Evolutionary conservation across 2,888 invertebrate genomes (phyloP).

Genomic region (Pocota personata): DNA sequence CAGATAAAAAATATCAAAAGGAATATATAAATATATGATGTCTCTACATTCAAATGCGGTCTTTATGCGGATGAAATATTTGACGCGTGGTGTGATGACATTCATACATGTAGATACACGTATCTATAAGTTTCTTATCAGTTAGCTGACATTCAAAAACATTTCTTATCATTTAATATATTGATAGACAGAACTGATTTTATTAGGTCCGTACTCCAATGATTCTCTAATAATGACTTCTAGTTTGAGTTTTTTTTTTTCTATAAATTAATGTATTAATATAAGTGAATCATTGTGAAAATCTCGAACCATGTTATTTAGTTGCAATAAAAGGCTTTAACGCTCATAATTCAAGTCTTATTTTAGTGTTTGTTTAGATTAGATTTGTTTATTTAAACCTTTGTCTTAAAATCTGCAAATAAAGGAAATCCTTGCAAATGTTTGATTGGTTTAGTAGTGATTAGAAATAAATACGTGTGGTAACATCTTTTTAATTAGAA

Average conservation of each 20-base stretch:
- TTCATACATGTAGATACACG: neutral
- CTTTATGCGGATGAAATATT: neutral
- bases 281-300: neutral
- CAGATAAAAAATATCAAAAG: conserved; percentile 7
- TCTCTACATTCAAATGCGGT: neutral
- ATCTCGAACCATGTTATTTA: neutral
- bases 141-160: neutral
- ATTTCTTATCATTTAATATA: conserved; percentile 2
- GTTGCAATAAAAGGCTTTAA: neutral
- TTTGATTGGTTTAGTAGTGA: neutral
- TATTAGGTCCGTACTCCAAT: neutral
- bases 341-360: too few relatives aligned
- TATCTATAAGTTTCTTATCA: neutral
- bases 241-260: neutral
- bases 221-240: neutral
- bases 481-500: neutral
- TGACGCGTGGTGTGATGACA: neutral
- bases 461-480: neutral
- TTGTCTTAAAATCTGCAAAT: neutral
- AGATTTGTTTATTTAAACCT: neutral
- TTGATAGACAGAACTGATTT: conserved; percentile 7
- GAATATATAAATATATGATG: neutral
- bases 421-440: neutral
- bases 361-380: neutral
- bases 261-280: neutral